A percentile compares a stretch with the other conserved stretches of the same genome.
These are phyloP conservation scores for Anastrepha obliqua DNA, from an alignment of 1,140 invertebrate genomes.

Conservation along the genomic window DNA sequence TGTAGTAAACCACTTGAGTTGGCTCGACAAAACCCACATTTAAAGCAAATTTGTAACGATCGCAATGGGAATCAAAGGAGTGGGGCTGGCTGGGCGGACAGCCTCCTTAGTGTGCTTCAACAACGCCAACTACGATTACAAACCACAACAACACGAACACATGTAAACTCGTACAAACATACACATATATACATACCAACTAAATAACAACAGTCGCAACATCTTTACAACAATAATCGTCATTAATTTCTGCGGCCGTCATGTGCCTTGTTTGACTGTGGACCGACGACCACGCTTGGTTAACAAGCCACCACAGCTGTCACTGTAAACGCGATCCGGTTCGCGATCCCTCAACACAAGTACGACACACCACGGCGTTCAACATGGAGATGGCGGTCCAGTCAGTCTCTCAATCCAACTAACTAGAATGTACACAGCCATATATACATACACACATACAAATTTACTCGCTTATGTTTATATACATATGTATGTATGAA, in stretches of 20 bases:
- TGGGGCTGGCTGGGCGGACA: neutral
- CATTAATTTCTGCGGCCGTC: conserved; percentile 25
- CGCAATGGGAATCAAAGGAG: too few species aligned
- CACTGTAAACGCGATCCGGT: conserved; percentile 21
- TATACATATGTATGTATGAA: neutral
- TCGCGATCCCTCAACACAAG: neutral
- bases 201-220: neutral
- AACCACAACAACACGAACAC: neutral
- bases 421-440: too few species aligned
- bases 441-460: too few species aligned
- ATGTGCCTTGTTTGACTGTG: conserved; percentile 24
- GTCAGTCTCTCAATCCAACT: too few species aligned
- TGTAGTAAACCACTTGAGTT: neutral
- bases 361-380: neutral
- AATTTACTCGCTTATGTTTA: neutral
- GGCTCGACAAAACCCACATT: neutral
- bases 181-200: too few species aligned
- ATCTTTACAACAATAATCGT: conserved; percentile 29
- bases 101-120: neutral
- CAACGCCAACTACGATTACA: neutral
- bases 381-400: neutral
- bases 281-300: conserved; percentile 19
- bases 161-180: neutral
- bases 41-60: neutral
- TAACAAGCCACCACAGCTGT: conserved; percentile 42